These are phyloP conservation scores for Holacanthus passer DNA, from an alignment of 2,113 vertebrate genomes.

Conservation along the genomic window DNA sequence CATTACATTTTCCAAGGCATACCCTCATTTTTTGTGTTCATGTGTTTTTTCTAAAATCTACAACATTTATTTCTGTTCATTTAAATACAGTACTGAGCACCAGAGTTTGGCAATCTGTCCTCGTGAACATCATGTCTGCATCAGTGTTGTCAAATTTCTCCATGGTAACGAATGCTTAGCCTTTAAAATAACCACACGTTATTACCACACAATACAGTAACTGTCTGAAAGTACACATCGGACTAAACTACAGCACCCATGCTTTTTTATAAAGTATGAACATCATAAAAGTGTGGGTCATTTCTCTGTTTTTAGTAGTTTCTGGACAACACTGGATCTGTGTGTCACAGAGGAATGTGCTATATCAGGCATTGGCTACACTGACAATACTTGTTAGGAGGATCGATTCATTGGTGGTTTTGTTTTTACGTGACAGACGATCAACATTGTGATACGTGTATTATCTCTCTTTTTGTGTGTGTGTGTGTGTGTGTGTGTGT, in stretches of 20 bases:
- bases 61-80: background rate
- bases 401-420: too few relatives aligned
- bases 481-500: too few relatives aligned
- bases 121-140: background rate
- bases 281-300: background rate
- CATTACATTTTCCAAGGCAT: background rate
- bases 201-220: too few relatives aligned
- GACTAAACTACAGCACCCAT: background rate
- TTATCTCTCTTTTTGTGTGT: slow-evolving; percentile 4
- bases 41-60: background rate
- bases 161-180: background rate
- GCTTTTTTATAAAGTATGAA: too few relatives aligned
- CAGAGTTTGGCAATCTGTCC: background rate
- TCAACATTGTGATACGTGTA: background rate
- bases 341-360: too few relatives aligned
- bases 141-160: background rate
- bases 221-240: too few relatives aligned
- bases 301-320: background rate
- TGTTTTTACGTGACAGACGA: too few relatives aligned
- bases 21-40: too few relatives aligned
- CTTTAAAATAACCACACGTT: background rate
- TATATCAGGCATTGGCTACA: too few relatives aligned
- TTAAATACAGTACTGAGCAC: background rate
- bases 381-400: background rate
- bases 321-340: too few relatives aligned